Conservation (phyloP, 2,888 invertebrate genomes). For the Urechis unicinctus region DNA sequence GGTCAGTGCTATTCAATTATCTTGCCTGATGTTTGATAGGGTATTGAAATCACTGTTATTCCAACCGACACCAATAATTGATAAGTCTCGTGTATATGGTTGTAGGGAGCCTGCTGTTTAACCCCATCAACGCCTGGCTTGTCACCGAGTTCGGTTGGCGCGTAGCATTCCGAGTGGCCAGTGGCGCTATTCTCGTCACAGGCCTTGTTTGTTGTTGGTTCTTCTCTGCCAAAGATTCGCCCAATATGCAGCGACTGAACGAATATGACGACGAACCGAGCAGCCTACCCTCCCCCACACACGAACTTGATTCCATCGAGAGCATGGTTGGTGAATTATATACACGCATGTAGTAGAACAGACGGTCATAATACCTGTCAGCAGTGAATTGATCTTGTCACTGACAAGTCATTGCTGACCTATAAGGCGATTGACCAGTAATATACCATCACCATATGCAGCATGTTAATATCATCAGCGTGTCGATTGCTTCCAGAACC, state of each 20-base stretch:
- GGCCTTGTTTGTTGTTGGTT: slow-evolving; percentile 27
- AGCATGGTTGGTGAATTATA: too few relatives aligned
- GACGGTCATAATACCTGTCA: too few relatives aligned
- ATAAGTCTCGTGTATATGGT: too few relatives aligned
- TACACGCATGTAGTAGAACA: too few relatives aligned
- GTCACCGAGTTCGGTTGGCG: slow-evolving; percentile 26
- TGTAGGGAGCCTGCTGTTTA: slow-evolving; percentile 29
- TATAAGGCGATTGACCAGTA: too few relatives aligned
- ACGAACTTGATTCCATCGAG: too few relatives aligned
- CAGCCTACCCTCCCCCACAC: too few relatives aligned
- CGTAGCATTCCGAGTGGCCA: slow-evolving; percentile 25
- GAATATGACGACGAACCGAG: slow-evolving; percentile 16
- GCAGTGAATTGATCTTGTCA: too few relatives aligned
- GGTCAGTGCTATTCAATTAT: slow-evolving; percentile 15
- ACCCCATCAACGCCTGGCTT: slow-evolving; percentile 30
- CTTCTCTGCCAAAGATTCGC: slow-evolving; percentile 21
- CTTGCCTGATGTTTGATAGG: neutral
- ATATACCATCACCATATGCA: too few relatives aligned
- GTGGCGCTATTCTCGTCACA: slow-evolving; percentile 21
- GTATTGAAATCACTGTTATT: neutral
- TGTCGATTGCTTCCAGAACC: neutral
- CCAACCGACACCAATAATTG: too few relatives aligned
- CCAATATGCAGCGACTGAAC: slow-evolving; percentile 10
- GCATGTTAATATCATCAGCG: too few relatives aligned
- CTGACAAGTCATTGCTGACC: too few relatives aligned